Evolutionary conservation across 2,888 invertebrate genomes (phyloP).

Genomic region (Apodemia hepburni): DNA sequence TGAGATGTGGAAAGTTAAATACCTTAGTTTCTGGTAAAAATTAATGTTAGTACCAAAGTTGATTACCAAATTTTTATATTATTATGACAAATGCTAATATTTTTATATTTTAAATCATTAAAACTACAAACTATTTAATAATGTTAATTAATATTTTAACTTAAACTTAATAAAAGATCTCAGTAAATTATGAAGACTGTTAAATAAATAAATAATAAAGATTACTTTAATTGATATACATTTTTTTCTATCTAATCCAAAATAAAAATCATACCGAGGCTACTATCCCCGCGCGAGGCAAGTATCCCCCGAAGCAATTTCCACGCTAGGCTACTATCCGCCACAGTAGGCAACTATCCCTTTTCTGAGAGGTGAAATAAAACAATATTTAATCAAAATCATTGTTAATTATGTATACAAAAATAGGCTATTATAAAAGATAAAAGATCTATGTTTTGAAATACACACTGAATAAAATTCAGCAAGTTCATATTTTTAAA

Average conservation of each 20-base stretch:
- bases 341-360: conserved; percentile 23
- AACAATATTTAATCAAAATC: background rate
- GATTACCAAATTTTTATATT: conserved; percentile 23
- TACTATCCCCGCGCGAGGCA: conserved; percentile 22
- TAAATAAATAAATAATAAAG: conserved; percentile 11
- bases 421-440: conserved; percentile 2
- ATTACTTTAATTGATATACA: conserved; percentile 17
- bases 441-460: background rate
- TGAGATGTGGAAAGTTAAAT: conserved; percentile 28
- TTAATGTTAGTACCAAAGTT: conserved; percentile 27
- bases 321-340: conserved; percentile 23
- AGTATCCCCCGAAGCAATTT: conserved; percentile 23
- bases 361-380: conserved; percentile 13
- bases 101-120: conserved; percentile 19
- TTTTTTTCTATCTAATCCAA: background rate
- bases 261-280: conserved; percentile 13
- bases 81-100: conserved; percentile 23
- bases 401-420: background rate
- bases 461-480: background rate
- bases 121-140: conserved; percentile 17
- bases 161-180: conserved; percentile 23
- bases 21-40: conserved; percentile 26
- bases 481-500: background rate
- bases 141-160: conserved; percentile 16
- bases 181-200: conserved; percentile 25